Evolutionary conservation across 2,888 invertebrate genomes (phyloP).

Genomic region (Phania funesta): DNA sequence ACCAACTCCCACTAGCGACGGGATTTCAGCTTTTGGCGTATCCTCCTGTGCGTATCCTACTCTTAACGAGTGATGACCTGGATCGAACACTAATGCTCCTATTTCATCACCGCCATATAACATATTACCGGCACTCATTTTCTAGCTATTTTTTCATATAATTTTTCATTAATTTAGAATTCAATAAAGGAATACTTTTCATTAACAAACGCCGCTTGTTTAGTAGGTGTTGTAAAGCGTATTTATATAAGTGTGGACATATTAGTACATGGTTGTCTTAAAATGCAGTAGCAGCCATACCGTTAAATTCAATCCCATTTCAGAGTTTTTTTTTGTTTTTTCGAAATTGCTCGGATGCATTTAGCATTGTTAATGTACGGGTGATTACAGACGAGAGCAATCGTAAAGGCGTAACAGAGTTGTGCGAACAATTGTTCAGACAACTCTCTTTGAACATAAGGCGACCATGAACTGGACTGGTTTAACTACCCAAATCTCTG

Average conservation of each 20-base stretch:
- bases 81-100: constrained; percentile 98
- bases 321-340: too few species aligned
- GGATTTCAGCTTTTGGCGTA: constrained; percentile 99
- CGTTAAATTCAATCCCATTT: too few species aligned
- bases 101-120: constrained; percentile 98
- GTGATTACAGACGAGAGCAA: too few species aligned
- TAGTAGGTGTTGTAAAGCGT: constrained; percentile 13
- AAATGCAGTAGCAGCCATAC: constrained; percentile 40
- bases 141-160: constrained; percentile 6
- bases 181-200: neutral
- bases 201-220: constrained; percentile 50
- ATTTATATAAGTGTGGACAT: neutral
- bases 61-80: constrained; percentile 92
- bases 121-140: constrained; percentile 84
- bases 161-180: constrained; percentile 14
- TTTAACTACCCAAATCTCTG: too few species aligned
- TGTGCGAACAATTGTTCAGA: too few species aligned
- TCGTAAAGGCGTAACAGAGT: too few species aligned
- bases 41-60: constrained; percentile 96
- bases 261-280: neutral
- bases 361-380: too few species aligned
- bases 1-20: constrained; percentile 93
- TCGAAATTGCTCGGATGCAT: too few species aligned
- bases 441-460: too few species aligned
- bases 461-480: too few species aligned